Evolutionary conservation across 2,797 vertebrate species (phyloP).

Genomic region (Lagocephalus sceleratus): DNA sequence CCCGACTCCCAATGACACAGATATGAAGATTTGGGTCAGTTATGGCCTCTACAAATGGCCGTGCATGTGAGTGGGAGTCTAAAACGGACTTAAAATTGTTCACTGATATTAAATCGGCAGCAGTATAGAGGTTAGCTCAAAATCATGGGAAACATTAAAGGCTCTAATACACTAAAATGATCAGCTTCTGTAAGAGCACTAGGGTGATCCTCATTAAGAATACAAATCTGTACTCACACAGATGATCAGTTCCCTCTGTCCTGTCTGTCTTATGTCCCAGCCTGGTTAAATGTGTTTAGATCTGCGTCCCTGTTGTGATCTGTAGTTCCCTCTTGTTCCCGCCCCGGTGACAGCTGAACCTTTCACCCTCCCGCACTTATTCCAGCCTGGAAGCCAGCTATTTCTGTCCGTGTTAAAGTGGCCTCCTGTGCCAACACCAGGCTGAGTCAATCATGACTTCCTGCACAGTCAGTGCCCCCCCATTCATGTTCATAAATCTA

Average conservation of each 20-base stretch:
- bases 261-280: slow-evolving; percentile 3
- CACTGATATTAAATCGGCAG: neutral
- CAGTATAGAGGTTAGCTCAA: neutral
- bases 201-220: slow-evolving; percentile 4
- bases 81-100: slow-evolving; percentile 25
- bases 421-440: slow-evolving; percentile 61
- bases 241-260: slow-evolving; percentile 9
- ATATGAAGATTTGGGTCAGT: slow-evolving; percentile 30
- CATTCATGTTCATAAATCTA: neutral
- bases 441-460: slow-evolving; percentile 74
- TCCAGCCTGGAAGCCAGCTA: slow-evolving; percentile 74
- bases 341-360: slow-evolving; percentile 80
- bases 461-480: slow-evolving; percentile 35
- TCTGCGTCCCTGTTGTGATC: slow-evolving; percentile 11
- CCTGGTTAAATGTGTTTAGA: slow-evolving; percentile 6
- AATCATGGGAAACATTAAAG: neutral
- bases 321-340: slow-evolving; percentile 40
- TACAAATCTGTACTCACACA: slow-evolving; percentile 60
- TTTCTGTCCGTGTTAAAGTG: slow-evolving; percentile 66
- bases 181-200: too few species aligned
- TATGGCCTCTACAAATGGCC: slow-evolving; percentile 31
- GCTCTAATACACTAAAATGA: too few species aligned
- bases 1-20: slow-evolving; percentile 59
- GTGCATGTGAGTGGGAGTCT: slow-evolving; percentile 17
- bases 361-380: slow-evolving; percentile 68